Percentiles rank a stretch among this genome's conserved stretches.
phyloP scores from a whole-genome alignment of 2,797 vertebrate species.

The Acanthurus leucopareius region DNA sequence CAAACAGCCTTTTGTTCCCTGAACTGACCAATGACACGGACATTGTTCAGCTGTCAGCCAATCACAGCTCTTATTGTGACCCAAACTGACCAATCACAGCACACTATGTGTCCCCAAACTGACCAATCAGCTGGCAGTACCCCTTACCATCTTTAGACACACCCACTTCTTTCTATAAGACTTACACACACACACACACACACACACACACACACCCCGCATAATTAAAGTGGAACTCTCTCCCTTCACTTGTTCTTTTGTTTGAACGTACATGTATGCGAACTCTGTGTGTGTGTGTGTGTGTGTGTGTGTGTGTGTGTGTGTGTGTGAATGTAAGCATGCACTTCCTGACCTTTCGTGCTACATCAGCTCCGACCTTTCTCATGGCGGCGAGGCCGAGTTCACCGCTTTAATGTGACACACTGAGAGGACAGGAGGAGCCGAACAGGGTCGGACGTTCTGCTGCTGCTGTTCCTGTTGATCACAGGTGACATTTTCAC shows the following conservation, averaged over 20 bases:
- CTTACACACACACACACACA: background rate
- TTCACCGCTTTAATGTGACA: constrained; percentile 22
- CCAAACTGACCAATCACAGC: constrained; percentile 55
- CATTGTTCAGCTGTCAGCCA: constrained; percentile 50
- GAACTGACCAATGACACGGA: constrained; percentile 47
- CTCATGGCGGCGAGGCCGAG: background rate
- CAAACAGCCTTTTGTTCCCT: constrained; percentile 58
- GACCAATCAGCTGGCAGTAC: constrained; percentile 31
- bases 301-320: no score
- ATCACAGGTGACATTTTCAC: background rate
- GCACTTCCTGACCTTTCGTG: constrained; percentile 48
- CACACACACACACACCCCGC: constrained; percentile 27
- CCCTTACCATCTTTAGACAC: constrained; percentile 2
- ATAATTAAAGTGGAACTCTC: background rate
- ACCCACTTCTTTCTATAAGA: constrained; percentile 12
- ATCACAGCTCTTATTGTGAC: constrained; percentile 54
- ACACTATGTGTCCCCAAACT: background rate
- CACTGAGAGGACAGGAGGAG: constrained; percentile 7
- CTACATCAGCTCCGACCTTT: constrained; percentile 47
- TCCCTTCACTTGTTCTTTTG: constrained; percentile 20
- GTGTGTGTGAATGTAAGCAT: background rate
- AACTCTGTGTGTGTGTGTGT: background rate
- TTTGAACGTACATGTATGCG: background rate
- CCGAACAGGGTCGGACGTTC: constrained; percentile 19
- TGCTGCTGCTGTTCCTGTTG: constrained; percentile 4